phyloP scores from a whole-genome alignment of 2,888 invertebrate genomes.

The Auanema freiburgensis region DNA sequence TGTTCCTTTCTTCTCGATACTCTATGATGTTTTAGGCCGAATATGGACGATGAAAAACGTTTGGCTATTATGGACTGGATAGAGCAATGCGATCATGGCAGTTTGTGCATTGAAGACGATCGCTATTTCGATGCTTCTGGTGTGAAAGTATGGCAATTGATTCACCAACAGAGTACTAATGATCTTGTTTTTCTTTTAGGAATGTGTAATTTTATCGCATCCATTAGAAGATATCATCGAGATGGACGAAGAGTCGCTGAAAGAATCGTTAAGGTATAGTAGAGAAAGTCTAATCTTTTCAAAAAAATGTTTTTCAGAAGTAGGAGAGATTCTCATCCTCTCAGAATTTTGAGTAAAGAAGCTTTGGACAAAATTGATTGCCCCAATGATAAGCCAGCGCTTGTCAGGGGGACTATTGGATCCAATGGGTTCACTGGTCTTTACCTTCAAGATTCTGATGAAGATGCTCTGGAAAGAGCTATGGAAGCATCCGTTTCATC shows the following conservation, averaged over 20 bases:
- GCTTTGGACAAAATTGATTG: constrained; percentile 23
- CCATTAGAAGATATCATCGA: constrained; percentile 55
- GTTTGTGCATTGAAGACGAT: constrained; percentile 11
- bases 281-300: no score
- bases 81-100: constrained; percentile 33
- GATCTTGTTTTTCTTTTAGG: constrained; percentile 14
- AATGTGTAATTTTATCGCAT: constrained; percentile 40
- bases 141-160: background rate
- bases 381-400: constrained; percentile 9
- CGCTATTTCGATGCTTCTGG: constrained; percentile 6
- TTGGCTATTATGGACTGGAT: constrained; percentile 47
- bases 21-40: no score
- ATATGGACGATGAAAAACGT: constrained; percentile 43
- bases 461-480: constrained; percentile 73
- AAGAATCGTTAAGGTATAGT: constrained; percentile 24
- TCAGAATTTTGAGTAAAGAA: constrained; percentile 40
- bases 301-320: constrained; percentile 11
- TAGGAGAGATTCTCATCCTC: constrained; percentile 34
- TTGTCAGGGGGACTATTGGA: constrained; percentile 2
- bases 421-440: no score
- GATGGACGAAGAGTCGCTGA: constrained; percentile 49
- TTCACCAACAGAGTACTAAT: background rate
- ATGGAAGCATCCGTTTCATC: constrained; percentile 60
- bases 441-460: constrained; percentile 26
- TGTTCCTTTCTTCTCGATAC: constrained; percentile 15